A percentile compares a stretch with the other conserved stretches of the same genome.
Evolutionary conservation across 2,888 invertebrate species (phyloP).

Genomic region (Phalera bucephala): DNA sequence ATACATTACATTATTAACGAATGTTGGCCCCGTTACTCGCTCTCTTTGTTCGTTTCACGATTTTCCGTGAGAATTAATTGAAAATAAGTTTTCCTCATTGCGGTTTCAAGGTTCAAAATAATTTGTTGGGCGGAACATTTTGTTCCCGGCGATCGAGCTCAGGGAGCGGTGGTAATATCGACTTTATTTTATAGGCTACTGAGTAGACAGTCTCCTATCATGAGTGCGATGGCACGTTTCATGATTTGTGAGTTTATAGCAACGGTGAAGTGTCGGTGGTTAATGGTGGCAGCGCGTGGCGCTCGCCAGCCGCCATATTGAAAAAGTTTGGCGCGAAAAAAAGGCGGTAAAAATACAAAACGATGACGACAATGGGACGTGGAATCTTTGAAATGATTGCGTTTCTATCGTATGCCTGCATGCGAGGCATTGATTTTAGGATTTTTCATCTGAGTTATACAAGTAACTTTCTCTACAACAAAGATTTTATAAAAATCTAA

Average conservation of each 20-base stretch:
- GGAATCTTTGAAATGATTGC: conserved; percentile 25
- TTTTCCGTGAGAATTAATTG: conserved; percentile 63
- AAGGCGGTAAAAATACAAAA: conserved; percentile 54
- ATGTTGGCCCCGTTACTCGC: conserved; percentile 81
- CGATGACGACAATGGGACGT: conserved; percentile 31
- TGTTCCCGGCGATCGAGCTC: conserved; percentile 57
- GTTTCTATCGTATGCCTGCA: conserved; percentile 4
- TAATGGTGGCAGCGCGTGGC: conserved; percentile 80
- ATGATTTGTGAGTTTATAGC: conserved; percentile 84
- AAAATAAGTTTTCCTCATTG: conserved; percentile 68
- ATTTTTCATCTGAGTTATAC: conserved; percentile 1
- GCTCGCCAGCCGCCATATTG: conserved; percentile 78
- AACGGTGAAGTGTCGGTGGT: conserved; percentile 82
- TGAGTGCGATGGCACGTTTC: conserved; percentile 65
- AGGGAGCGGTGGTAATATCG: conserved; percentile 39
- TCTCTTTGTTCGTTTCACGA: conserved; percentile 81
- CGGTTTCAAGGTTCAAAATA: conserved; percentile 73
- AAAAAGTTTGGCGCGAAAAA: conserved; percentile 80
- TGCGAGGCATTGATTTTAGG: conserved; percentile 4
- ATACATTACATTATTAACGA: conserved; percentile 83
- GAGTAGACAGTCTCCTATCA: conserved; percentile 49
- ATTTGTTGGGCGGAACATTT: conserved; percentile 62
- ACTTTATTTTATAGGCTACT: conserved; percentile 42
- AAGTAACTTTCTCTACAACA: too few relatives aligned
- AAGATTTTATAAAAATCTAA: too few relatives aligned